A percentile compares a stretch with the other conserved stretches of the same genome.
These are phyloP conservation scores for Netelia inedita DNA, from an alignment of 2,888 invertebrate species.

Conservation along the genomic window DNA sequence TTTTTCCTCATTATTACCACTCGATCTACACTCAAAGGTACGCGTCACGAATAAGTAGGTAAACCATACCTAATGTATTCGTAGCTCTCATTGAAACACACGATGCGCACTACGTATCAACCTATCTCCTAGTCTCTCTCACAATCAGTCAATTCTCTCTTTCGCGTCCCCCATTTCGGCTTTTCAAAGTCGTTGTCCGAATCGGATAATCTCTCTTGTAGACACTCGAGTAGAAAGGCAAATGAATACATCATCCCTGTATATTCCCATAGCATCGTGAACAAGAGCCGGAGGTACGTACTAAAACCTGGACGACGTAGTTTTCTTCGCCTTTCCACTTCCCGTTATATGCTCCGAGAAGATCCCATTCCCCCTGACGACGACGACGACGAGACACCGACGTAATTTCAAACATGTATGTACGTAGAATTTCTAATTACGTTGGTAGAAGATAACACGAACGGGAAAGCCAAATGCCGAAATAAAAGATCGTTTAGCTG, in stretches of 20 bases:
- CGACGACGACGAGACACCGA: constrained; percentile 19
- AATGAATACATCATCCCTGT: constrained; percentile 42
- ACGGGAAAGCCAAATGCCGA: not conserved
- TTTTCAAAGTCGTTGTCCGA: constrained; percentile 46
- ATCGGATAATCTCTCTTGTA: constrained; percentile 57
- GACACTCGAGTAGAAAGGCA: constrained; percentile 59
- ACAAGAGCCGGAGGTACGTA: not conserved
- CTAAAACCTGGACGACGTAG: constrained; percentile 29
- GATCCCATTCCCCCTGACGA: constrained; percentile 24
- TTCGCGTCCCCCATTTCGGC: constrained; percentile 38
- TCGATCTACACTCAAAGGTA: no score
- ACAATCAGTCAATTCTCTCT: not conserved
- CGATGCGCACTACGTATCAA: constrained; percentile 10
- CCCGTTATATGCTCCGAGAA: constrained; percentile 15
- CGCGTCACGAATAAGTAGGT: no score
- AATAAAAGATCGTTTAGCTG: not conserved
- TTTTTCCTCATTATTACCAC: no score
- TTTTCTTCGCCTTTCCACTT: constrained; percentile 49
- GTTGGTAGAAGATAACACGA: not conserved
- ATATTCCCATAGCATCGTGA: constrained; percentile 3
- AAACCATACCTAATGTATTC: no score
- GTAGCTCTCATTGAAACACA: no score
- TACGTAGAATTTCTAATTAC: constrained; percentile 14
- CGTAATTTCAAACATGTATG: constrained; percentile 39
- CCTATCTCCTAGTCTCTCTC: constrained; percentile 37